These are phyloP conservation scores for Corynorhinus townsendii DNA, from an alignment of 2,113 vertebrate species.

Conservation along the genomic window DNA sequence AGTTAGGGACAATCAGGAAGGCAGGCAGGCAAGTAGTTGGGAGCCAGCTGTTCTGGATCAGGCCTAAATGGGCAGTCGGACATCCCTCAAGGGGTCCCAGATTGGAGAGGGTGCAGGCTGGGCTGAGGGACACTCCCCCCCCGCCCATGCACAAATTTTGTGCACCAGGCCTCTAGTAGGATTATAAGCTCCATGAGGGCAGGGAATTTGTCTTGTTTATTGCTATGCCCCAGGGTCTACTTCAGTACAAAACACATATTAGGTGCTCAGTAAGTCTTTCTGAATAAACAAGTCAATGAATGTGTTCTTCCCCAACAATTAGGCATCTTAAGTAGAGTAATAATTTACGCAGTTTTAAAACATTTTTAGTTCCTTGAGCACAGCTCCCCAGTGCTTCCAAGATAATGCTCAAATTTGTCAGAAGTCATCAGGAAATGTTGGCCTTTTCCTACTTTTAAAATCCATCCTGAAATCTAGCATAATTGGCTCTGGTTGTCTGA, in stretches of 20 bases:
- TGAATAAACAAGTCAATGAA: not conserved
- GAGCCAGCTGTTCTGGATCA: no score
- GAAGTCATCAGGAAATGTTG: not conserved
- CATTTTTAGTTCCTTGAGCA: not conserved
- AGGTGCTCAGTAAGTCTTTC: not conserved
- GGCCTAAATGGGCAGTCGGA: no score
- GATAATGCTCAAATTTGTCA: not conserved
- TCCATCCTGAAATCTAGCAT: not conserved
- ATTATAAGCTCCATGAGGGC: not conserved
- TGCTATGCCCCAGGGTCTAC: not conserved
- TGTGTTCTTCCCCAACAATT: not conserved
- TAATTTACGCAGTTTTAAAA: not conserved
- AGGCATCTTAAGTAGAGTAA: not conserved
- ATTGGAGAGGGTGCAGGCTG: no score
- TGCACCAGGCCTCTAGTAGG: no score
- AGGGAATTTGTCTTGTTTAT: not conserved
- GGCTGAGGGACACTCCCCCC: no score
- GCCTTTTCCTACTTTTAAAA: not conserved
- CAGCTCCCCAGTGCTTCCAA: not conserved
- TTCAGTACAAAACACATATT: not conserved
- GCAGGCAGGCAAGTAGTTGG: no score
- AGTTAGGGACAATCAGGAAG: no score
- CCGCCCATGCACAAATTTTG: no score
- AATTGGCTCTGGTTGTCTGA: not conserved
- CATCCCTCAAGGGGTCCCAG: no score